Evolutionary conservation across 2,888 invertebrate genomes (phyloP).

Genomic region (Antitype chi): DNA sequence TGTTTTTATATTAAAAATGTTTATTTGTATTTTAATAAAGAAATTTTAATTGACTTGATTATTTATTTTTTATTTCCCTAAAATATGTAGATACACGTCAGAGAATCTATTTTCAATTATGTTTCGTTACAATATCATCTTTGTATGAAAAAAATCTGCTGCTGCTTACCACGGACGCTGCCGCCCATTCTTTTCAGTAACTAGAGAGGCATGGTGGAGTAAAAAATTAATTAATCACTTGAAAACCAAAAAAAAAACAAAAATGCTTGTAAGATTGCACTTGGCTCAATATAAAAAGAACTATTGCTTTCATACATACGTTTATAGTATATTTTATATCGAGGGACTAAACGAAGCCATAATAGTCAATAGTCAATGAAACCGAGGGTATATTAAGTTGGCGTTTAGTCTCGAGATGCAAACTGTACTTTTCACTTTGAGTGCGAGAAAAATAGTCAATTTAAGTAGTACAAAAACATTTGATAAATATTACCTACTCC

Average conservation of each 20-base stretch:
- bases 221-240: background rate
- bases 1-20: slow-evolving; percentile 66
- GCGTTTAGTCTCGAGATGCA: too few relatives aligned
- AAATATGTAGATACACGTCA: background rate
- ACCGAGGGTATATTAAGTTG: too few relatives aligned
- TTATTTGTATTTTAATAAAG: slow-evolving; percentile 53
- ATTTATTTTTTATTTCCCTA: background rate
- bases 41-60: background rate
- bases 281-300: background rate
- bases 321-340: too few relatives aligned
- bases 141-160: background rate
- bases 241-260: background rate
- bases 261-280: too few relatives aligned
- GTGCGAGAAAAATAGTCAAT: too few relatives aligned
- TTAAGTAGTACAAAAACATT: too few relatives aligned
- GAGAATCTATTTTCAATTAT: background rate
- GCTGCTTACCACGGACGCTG: background rate
- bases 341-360: too few relatives aligned
- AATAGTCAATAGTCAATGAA: too few relatives aligned
- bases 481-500: too few relatives aligned
- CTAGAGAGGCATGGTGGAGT: background rate
- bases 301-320: background rate
- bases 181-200: background rate
- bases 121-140: background rate
- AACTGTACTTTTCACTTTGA: too few relatives aligned